Base-by-base conservation (phyloP, 2,797 vertebrate species). In the Chaunax sp. region DNA sequence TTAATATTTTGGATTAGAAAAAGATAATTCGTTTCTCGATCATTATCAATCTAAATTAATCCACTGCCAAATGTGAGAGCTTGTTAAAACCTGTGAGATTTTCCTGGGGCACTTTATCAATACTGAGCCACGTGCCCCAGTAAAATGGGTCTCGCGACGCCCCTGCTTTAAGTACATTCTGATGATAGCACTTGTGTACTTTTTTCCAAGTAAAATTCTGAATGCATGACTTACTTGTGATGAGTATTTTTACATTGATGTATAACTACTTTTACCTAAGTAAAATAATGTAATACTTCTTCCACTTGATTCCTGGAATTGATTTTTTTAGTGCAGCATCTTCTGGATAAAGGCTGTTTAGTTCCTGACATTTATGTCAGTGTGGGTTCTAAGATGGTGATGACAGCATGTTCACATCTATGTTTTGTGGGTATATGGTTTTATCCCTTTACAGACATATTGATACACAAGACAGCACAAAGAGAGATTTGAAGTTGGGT, bases 351-450 rank as follows among this genome's bases (percentile, higher is more conserved):
- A 16, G 30, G 0, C 6, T 35, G 28, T 41, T 47, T 44, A 28
- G 28, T 53, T 43, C n/a, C n/a, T 61, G 16, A 20, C 22, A 14
- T 51, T 11, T n/a, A n/a, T n/a, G n/a, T 28, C 1, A 38, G 23
- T n/a, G 61, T 69, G 55, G 13, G 23, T 37, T 64, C 28, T 23
- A 12, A 25, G 51, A 20, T 3, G 35, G 14, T 11, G 46, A 72
- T 22, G 38, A 49, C 10, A 64, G 51, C 30, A n/a, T 35, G 4
- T 65, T 64, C 63, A 41, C n/a, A n/a, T n/a, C n/a, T n/a, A n/a
- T n/a, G n/a, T n/a, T n/a, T n/a, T n/a, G n/a, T n/a, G n/a, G n/a
- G n/a, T n/a, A n/a, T n/a, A n/a, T n/a, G n/a, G n/a, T n/a, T n/a
- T n/a, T n/a, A n/a, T n/a, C n/a, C n/a, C n/a, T n/a, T n/a, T n/a